Evolutionary conservation across 2,888 invertebrate genomes (phyloP), one percentile per base, ranked within the genome.

Genomic region (Eurois occulta): DNA sequence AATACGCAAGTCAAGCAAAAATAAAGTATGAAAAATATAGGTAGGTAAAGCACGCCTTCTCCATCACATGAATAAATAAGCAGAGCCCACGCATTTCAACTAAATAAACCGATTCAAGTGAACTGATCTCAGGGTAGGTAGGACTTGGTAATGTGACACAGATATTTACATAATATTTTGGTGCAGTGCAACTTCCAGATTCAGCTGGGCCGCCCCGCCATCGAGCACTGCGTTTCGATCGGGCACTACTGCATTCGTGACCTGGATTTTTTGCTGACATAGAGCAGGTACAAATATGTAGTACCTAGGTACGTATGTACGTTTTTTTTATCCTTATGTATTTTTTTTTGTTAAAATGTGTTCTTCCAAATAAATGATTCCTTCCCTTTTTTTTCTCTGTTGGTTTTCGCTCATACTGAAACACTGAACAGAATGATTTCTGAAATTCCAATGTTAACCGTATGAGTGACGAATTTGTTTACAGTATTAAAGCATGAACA

Each of bases 151-250:
- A 86, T 81, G 83, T 89, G 90, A 85, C 86, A 88, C 87, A 87
- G 73, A 83, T 77, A 93, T 95, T 94, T 88, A 87, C 95, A 95
- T 95, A 90, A 73, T 52, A 35, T 89, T 94, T 92, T 94, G 94
- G 95, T 81, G 83, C 84, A 86, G 82, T 83, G 82, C 91, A 89
- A 88, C 87, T 90, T 90, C 90, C 89, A 87, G 85, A 87, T 87
- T 82, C 83, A 89, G 88, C 83, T 80, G 85, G 80, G 88, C 88
- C 90, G 81, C 88, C 88, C 90, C 89, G 82, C 87, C 88, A 87
- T 89, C 81, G 78, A 84, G 86, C 79, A 87, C 80, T 71, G 74
- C 80, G 70, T 68, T 84, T 72, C 83, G 83, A 78, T 80, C 77
- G 80, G 76, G 82, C 78, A n/a, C 43, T 81, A 72, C 81, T 88